These are phyloP conservation scores for Scaptomyza flava DNA, from an alignment of 2,888 invertebrate genomes.

Conservation along the genomic window DNA sequence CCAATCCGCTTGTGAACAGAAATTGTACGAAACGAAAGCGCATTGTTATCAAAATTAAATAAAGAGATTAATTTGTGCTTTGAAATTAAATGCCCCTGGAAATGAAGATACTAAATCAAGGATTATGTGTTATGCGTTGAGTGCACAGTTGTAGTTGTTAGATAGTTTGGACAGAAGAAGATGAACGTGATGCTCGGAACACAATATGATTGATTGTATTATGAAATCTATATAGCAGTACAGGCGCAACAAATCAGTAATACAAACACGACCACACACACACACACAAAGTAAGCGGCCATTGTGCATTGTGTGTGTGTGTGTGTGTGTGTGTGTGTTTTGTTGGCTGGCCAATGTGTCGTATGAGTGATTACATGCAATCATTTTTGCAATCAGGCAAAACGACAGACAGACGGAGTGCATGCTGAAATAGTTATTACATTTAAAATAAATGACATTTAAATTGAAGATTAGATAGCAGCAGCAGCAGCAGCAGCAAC, in stretches of 20 bases:
- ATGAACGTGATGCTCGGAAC: not conserved
- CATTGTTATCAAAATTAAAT: constrained; percentile 1
- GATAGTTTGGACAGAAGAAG: not conserved
- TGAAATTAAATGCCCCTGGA: not conserved
- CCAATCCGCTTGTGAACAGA: not conserved
- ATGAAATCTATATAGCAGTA: constrained; percentile 40
- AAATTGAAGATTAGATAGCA: constrained; percentile 49
- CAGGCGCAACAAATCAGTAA: constrained; percentile 50
- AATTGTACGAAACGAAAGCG: not conserved
- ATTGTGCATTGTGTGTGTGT: constrained; percentile 5
- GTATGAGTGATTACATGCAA: constrained; percentile 66
- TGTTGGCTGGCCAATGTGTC: constrained; percentile 45
- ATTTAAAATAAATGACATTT: constrained; percentile 68
- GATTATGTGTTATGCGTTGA: constrained; percentile 1
- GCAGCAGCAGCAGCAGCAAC: not conserved
- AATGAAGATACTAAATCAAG: not conserved
- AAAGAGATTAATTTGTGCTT: constrained; percentile 5
- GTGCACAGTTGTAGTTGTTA: not conserved
- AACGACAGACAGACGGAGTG: constrained; percentile 34
- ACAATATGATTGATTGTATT: constrained; percentile 49
- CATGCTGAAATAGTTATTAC: constrained; percentile 64
- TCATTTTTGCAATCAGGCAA: constrained; percentile 61
- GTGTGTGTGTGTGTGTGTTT: constrained; percentile 1
- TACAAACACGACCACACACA: constrained; percentile 28
- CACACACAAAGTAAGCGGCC: constrained; percentile 1